Conservation (phyloP, 1,140 invertebrate species). For the Fopius arisanus region DNA sequence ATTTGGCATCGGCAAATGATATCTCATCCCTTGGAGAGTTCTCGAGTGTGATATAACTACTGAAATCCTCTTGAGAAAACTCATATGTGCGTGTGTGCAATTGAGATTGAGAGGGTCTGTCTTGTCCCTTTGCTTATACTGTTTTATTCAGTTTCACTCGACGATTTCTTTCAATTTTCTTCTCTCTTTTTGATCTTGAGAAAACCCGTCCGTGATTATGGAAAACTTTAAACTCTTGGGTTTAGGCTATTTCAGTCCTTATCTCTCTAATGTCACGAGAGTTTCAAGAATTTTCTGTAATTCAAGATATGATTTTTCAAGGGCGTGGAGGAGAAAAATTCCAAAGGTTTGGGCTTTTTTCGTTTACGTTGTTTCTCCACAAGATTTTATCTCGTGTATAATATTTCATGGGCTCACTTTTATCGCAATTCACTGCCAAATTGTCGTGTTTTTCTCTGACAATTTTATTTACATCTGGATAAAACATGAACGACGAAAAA, state of each 20-base stretch:
- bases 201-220: not conserved
- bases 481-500: too few relatives aligned
- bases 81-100: not conserved
- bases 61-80: not conserved
- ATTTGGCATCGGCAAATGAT: constrained; percentile 32
- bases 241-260: too few relatives aligned
- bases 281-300: too few relatives aligned
- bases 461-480: not conserved
- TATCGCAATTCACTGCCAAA: too few relatives aligned
- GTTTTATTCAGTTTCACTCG: constrained; percentile 33
- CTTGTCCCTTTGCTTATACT: constrained; percentile 41
- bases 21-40: constrained; percentile 25
- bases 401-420: too few relatives aligned
- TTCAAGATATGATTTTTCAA: too few relatives aligned
- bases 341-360: too few relatives aligned
- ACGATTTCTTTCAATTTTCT: not conserved
- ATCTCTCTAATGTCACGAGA: too few relatives aligned
- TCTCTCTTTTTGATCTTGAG: not conserved
- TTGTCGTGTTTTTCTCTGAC: not conserved
- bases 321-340: too few relatives aligned
- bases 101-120: constrained; percentile 37
- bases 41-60: constrained; percentile 3
- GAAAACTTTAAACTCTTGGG: too few relatives aligned
- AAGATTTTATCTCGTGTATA: too few relatives aligned
- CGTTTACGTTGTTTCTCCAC: too few relatives aligned